phyloP scores from a whole-genome alignment of 1,140 invertebrate species.

The Temnothorax nylanderi region DNA sequence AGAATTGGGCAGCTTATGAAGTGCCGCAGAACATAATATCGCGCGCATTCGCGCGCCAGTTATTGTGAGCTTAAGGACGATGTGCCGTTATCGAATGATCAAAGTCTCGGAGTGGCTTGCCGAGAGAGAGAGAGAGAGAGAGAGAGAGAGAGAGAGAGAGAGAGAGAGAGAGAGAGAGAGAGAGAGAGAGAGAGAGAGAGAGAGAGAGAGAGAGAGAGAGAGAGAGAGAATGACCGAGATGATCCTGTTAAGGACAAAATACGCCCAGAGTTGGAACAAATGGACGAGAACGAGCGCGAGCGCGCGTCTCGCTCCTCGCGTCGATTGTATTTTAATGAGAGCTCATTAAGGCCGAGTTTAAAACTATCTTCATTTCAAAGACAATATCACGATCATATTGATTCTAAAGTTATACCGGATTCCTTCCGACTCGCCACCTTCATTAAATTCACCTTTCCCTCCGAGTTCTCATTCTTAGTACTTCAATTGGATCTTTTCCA shows the following conservation, averaged over 20 bases:
- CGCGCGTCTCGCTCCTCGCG: not conserved
- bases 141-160: no score
- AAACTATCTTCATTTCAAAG: constrained; percentile 57
- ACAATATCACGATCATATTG: constrained; percentile 66
- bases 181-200: no score
- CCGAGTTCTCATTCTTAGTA: constrained; percentile 50
- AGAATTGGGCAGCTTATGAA: constrained; percentile 64
- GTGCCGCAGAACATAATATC: constrained; percentile 57
- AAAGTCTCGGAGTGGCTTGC: constrained; percentile 49
- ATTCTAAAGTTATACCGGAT: constrained; percentile 61
- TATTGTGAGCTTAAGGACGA: constrained; percentile 55
- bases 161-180: no score
- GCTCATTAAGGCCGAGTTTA: constrained; percentile 61
- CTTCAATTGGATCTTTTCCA: constrained; percentile 52
- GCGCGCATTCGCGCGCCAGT: not conserved
- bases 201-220: no score
- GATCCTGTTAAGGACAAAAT: constrained; percentile 18
- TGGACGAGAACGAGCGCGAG: not conserved
- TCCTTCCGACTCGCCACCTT: constrained; percentile 51
- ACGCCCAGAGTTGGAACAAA: constrained; percentile 4
- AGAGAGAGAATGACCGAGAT: not conserved
- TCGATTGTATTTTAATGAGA: constrained; percentile 66
- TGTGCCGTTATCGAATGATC: constrained; percentile 59
- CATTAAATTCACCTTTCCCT: constrained; percentile 62
- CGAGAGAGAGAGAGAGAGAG: no score